Evolutionary conservation across 2,888 invertebrate species (phyloP).

Genomic region (Aquatica leii): DNA sequence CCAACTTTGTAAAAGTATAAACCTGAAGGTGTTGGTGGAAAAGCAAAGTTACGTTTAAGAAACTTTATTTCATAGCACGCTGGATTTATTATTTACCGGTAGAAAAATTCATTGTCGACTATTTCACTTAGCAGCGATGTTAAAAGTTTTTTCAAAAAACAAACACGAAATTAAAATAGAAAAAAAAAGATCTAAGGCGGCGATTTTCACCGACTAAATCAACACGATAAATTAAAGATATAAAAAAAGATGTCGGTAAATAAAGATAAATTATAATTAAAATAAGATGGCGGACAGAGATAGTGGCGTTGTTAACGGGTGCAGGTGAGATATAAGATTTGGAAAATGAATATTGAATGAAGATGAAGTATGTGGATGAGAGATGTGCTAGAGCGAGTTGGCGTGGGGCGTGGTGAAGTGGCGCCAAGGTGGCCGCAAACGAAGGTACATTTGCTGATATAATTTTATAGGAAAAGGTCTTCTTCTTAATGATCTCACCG

Average conservation of each 20-base stretch:
- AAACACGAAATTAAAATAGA: too few species aligned
- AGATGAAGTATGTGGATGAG: conserved; percentile 30
- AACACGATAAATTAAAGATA: conserved; percentile 18
- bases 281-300: conserved; percentile 39
- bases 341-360: conserved; percentile 20
- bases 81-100: too few species aligned
- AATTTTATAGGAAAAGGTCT: conserved; percentile 49
- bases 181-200: too few species aligned
- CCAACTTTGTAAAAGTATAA: too few species aligned
- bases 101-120: too few species aligned
- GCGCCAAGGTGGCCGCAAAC: conserved; percentile 51
- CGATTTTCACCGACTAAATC: neutral
- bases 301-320: conserved; percentile 39
- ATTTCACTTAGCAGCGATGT: too few species aligned
- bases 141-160: too few species aligned
- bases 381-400: conserved; percentile 39
- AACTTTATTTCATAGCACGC: too few species aligned
- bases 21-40: too few species aligned
- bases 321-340: conserved; percentile 37
- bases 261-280: conserved; percentile 54
- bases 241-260: conserved; percentile 44
- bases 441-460: conserved; percentile 46
- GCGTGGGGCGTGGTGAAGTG: conserved; percentile 53
- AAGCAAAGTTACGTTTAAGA: too few species aligned
- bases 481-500: conserved; percentile 45